Base-by-base conservation (phyloP, 2,113 vertebrate genomes). In the Neogobius melanostomus region DNA sequence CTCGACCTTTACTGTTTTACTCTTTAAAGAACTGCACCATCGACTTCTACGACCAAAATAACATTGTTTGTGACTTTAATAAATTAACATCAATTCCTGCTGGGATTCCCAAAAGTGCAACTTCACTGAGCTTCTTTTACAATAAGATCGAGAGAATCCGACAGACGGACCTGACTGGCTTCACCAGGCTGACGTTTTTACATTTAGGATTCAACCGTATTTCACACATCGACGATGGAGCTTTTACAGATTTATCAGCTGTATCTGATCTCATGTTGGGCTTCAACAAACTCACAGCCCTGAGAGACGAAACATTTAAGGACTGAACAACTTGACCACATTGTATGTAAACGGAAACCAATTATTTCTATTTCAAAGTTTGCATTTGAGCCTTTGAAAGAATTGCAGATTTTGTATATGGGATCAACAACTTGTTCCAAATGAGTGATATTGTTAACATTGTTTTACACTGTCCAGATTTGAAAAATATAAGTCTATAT, bases 11-110 rank as follows among this genome's bases (percentile, higher is more conserved):
- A 3, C 48, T 17, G 43, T 8, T 66, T 52, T 82, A 75, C 46
- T 75, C 71, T 0, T 75, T 82, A 46, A 80, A 67, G 61, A 75
- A 60, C 74, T 85, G 83, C 59, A 17, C 5, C 11, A 28, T 68
- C 0, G 1, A 2, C 11, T 78, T 61, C 59, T 43, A 46, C 2
- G 36, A 69, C 0, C 42, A 15, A 7, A 3, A 10, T 17, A 44
- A 1, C 1, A 36, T 15, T 72, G 46, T 42, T 54, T 53, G 83
- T 16, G 1, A 0, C 1, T 0, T 1, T 0, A 46, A 1, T 8
- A 0, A 77, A 6, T 71, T 85, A 4, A 11, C 51, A 1, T 1
- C 42, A 1, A 10, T 82, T 15, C 83, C 83, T 0, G 69, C 72
- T 0, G 80, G 76, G 63, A 57, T 85, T 56, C 83, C 77, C 49